These are phyloP conservation scores for Physella acuta DNA, from an alignment of 1,140 invertebrate species.

Conservation along the genomic window DNA sequence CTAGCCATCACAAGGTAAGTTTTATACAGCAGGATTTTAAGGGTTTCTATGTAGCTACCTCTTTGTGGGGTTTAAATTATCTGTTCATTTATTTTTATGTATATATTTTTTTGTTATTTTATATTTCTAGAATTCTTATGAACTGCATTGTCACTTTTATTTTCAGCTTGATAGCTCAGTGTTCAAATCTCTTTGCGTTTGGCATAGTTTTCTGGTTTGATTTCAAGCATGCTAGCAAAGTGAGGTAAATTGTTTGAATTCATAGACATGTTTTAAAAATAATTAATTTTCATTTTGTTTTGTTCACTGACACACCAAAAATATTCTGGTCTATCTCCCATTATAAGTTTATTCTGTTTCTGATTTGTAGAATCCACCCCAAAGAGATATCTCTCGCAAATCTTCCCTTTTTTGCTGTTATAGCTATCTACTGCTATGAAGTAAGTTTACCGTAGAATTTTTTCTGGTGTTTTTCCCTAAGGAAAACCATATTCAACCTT, in stretches of 20 bases:
- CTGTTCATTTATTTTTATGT: not conserved
- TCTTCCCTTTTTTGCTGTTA: constrained; percentile 62
- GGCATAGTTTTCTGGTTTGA: constrained; percentile 64
- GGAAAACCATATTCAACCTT: too few species aligned
- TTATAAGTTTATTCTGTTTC: not conserved
- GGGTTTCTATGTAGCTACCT: too few species aligned
- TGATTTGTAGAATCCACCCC: constrained; percentile 52
- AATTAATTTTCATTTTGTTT: too few species aligned
- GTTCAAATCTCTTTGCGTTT: constrained; percentile 62
- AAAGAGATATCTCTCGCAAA: constrained; percentile 59
- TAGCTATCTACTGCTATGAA: constrained; percentile 64
- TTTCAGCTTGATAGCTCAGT: constrained; percentile 56
- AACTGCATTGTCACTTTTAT: not conserved
- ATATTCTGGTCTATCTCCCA: too few species aligned
- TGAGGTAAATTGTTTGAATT: too few species aligned
- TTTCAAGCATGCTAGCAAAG: constrained; percentile 60
- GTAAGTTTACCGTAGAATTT: constrained; percentile 41
- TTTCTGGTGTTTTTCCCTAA: too few species aligned
- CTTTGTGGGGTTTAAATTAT: too few species aligned
- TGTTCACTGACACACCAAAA: too few species aligned
- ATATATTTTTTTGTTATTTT: not conserved
- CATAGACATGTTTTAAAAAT: too few species aligned
- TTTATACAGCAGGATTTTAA: too few species aligned
- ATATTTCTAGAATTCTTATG: not conserved
- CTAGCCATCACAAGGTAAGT: constrained; percentile 59